Percentiles rank a stretch among this genome's conserved stretches.
Evolutionary conservation across 1,140 invertebrate genomes (phyloP).

Genomic region (Zaprionus ghesquierei): DNA sequence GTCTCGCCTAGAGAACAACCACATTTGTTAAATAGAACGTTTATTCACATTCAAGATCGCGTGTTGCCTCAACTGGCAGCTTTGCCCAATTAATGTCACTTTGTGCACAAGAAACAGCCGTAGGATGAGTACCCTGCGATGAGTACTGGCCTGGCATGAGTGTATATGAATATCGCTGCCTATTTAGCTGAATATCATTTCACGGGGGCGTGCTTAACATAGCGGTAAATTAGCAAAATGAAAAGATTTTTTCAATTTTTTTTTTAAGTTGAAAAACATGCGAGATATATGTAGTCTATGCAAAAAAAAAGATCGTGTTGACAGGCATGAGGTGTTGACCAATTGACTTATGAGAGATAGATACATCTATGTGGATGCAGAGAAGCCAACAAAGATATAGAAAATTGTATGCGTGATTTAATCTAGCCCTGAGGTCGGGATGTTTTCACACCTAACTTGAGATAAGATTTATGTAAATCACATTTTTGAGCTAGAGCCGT

Average conservation of each 20-base stretch:
- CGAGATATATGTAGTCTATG: background rate
- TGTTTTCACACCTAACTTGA: conserved; percentile 12
- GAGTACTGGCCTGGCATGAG: background rate
- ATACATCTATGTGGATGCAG: background rate
- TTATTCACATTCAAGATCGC: conserved; percentile 56
- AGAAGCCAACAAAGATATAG: background rate
- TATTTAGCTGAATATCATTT: background rate
- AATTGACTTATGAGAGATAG: conserved; percentile 11
- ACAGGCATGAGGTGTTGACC: conserved; percentile 8
- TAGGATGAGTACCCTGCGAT: background rate
- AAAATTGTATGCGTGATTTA: conserved; percentile 8
- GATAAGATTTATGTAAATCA: background rate
- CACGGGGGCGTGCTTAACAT: background rate
- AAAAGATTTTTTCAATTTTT: background rate
- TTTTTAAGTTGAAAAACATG: background rate
- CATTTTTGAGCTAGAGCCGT: too few relatives aligned
- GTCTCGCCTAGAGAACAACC: conserved; percentile 40
- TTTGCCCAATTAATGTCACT: conserved; percentile 73
- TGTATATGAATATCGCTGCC: background rate
- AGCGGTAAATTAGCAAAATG: conserved; percentile 13
- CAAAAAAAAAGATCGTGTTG: background rate
- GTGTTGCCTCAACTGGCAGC: conserved; percentile 47
- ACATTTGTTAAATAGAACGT: background rate
- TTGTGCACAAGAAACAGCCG: conserved; percentile 21
- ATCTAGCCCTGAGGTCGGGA: conserved; percentile 57